phyloP scores from a whole-genome alignment of 2,113 vertebrate genomes.

The Toxostoma redivivum region DNA sequence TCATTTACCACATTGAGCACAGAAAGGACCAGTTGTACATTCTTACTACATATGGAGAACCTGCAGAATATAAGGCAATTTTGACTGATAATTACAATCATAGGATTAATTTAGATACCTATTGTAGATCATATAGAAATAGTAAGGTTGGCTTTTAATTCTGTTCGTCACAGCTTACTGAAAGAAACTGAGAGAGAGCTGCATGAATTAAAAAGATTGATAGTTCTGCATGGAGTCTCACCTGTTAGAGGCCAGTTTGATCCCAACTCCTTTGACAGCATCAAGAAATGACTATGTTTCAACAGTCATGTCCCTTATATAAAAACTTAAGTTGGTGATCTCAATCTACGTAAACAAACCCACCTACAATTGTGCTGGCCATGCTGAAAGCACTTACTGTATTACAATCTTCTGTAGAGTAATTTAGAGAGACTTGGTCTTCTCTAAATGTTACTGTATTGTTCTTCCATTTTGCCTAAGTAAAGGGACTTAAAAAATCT shows the following conservation, averaged over 20 bases:
- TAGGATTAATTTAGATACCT: neutral
- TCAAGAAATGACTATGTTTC: neutral
- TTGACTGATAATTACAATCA: neutral
- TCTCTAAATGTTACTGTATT: neutral
- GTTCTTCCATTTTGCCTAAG: neutral
- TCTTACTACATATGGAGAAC: conserved; percentile 85
- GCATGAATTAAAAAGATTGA: neutral
- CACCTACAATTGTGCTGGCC: neutral
- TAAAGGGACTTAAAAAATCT: neutral
- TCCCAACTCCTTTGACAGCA: neutral
- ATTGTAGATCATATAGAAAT: neutral
- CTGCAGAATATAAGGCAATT: conserved; percentile 84
- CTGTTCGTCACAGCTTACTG: neutral
- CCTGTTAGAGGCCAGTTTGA: neutral
- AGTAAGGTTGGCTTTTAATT: neutral
- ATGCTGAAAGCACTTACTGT: neutral
- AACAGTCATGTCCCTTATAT: neutral
- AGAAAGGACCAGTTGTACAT: conserved; percentile 80
- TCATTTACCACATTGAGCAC: conserved; percentile 91
- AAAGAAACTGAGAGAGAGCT: neutral
- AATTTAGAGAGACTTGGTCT: neutral
- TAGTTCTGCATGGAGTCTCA: neutral
- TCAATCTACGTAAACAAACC: neutral
- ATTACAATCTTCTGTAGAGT: neutral
- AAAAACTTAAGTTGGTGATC: neutral